A percentile compares a stretch with the other conserved stretches of the same genome.
phyloP scores from a whole-genome alignment of 2,113 vertebrate genomes.

The Cyanocitta stelleri region DNA sequence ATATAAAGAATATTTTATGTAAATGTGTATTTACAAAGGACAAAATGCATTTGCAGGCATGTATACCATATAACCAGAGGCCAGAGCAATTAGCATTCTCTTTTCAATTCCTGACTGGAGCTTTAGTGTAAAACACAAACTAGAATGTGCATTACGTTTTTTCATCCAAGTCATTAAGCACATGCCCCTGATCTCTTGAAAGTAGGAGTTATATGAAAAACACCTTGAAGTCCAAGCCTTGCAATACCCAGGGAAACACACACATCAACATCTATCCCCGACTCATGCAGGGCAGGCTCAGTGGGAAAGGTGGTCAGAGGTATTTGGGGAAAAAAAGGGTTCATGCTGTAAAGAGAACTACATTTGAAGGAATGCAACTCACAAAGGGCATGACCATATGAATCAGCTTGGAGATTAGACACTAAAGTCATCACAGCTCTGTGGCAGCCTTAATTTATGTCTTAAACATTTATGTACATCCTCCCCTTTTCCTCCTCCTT shows the following conservation, averaged over 20 bases:
- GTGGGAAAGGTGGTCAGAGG: background rate
- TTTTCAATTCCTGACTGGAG: background rate
- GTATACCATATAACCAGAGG: background rate
- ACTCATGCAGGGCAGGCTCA: accelerated
- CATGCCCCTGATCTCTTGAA: background rate
- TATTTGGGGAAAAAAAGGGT: background rate
- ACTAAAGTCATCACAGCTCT: background rate
- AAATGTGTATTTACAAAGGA: conserved; percentile 31
- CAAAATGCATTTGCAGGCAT: conserved; percentile 15
- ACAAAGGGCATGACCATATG: background rate
- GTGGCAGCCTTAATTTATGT: background rate
- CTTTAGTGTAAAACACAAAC: background rate
- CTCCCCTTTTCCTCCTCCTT: background rate
- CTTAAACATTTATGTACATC: background rate
- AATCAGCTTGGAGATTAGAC: background rate
- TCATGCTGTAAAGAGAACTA: accelerated
- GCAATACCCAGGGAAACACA: background rate
- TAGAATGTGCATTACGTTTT: background rate
- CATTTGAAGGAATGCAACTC: background rate
- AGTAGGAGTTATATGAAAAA: background rate
- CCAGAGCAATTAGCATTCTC: background rate
- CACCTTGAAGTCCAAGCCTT: background rate
- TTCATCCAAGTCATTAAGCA: background rate
- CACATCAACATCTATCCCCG: background rate
- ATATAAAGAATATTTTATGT: conserved; percentile 25